Evolutionary conservation across 2,888 invertebrate genomes (phyloP).

Genomic region (Notocelia uddmanniana): DNA sequence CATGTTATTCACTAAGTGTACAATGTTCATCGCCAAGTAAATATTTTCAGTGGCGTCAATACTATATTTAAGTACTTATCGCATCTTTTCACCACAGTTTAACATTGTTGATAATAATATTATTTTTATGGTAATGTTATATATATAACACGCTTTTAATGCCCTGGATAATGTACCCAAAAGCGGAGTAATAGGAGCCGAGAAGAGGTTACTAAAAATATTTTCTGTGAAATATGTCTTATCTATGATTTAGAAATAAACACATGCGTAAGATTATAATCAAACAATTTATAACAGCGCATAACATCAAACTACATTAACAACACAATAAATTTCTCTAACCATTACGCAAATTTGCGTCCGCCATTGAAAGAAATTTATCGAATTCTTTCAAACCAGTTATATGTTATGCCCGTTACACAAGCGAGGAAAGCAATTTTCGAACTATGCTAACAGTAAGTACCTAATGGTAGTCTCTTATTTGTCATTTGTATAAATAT

Average conservation of each 20-base stretch:
- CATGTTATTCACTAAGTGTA: too few relatives aligned
- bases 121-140: too few relatives aligned
- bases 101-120: too few relatives aligned
- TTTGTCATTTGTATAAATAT: conserved; percentile 9
- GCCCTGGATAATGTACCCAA: too few relatives aligned
- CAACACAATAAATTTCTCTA: conserved; percentile 16
- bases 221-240: too few relatives aligned
- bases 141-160: too few relatives aligned
- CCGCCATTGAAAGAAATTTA: conserved; percentile 2
- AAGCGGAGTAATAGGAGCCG: too few relatives aligned
- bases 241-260: neutral
- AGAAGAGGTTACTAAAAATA: too few relatives aligned
- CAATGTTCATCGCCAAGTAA: too few relatives aligned
- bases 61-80: too few relatives aligned
- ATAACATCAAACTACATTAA: conserved; percentile 16
- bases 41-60: too few relatives aligned
- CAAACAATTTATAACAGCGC: neutral
- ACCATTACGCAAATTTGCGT: conserved; percentile 12
- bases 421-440: conserved; percentile 9
- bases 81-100: too few relatives aligned
- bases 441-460: conserved; percentile 16
- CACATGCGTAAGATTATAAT: neutral
- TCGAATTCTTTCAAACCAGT: conserved; percentile 37
- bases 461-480: conserved; percentile 21
- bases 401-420: conserved; percentile 22